Evolutionary conservation across 2,113 vertebrate genomes (phyloP).

Genomic region (Sisor rabdophorus): DNA sequence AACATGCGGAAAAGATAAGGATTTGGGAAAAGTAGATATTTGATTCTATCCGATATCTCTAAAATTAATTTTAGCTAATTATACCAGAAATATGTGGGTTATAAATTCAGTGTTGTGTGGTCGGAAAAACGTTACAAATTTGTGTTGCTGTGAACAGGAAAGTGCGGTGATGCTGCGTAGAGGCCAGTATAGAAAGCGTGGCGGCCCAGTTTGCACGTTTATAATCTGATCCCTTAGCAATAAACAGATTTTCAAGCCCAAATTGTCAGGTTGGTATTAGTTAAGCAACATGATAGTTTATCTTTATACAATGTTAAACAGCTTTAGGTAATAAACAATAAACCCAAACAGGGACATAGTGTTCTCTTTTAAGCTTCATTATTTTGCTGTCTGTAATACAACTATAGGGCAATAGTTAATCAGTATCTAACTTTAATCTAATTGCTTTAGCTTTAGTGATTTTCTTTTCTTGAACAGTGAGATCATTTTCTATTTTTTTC

Average conservation of each 20-base stretch:
- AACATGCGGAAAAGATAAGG: background rate
- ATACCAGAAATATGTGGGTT: background rate
- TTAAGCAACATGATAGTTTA: background rate
- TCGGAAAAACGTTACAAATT: background rate
- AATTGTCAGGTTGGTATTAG: background rate
- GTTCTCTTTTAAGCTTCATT: background rate
- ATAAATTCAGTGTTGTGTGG: background rate
- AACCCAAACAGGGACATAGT: background rate
- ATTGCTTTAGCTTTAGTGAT: background rate
- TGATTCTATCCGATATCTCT: background rate
- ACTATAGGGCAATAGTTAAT: background rate
- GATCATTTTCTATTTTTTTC: background rate
- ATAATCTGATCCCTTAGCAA: background rate
- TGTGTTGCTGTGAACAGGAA: constrained; percentile 16
- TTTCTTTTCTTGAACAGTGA: too few relatives aligned
- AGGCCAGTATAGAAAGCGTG: constrained; percentile 5
- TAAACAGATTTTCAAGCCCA: background rate
- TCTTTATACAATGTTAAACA: background rate
- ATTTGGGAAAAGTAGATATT: background rate
- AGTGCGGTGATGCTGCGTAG: constrained; percentile 4
- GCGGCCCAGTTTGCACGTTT: constrained; percentile 6
- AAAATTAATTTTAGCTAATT: background rate
- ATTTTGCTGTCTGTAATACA: background rate
- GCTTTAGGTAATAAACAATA: background rate
- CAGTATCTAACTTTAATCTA: background rate